Evolutionary conservation across 35 echinoderm and acorn worm species (phyloP).

Genomic region (Ptychodera flava): DNA sequence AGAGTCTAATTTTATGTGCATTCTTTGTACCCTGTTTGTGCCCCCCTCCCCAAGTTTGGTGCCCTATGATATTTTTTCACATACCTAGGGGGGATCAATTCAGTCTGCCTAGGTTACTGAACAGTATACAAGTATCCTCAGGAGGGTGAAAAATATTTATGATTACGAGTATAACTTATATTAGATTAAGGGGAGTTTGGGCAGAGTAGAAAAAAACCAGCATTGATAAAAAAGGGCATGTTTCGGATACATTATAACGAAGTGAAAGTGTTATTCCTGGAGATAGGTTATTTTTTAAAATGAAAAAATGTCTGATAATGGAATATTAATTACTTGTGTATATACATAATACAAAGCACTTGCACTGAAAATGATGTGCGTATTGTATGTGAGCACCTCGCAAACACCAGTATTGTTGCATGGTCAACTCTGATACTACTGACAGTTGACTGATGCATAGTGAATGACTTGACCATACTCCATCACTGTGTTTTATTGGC

Average conservation of each 20-base stretch:
- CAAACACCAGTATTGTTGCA: too few species aligned
- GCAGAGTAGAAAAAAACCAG: too few species aligned
- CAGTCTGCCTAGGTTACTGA: not conserved
- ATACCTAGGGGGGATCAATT: not conserved
- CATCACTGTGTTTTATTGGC: too few species aligned
- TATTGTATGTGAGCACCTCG: not conserved
- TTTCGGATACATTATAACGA: not conserved
- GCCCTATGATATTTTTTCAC: not conserved
- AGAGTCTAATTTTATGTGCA: not conserved
- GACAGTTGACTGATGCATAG: not conserved
- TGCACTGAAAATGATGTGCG: not conserved
- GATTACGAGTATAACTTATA: not conserved
- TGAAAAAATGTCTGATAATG: not conserved
- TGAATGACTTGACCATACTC: too few species aligned
- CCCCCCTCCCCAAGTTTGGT: not conserved
- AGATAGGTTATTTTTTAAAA: not conserved
- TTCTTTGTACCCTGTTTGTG: too few species aligned
- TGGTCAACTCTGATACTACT: not conserved
- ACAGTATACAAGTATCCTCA: not conserved
- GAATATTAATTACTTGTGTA: not conserved
- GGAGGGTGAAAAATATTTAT: not conserved
- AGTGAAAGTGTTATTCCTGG: not conserved
- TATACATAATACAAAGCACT: not conserved
- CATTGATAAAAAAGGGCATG: too few species aligned
- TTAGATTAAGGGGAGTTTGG: not conserved